These are phyloP conservation scores for Chlorodrepanis virens DNA, from an alignment of 2,113 vertebrate species.

Conservation along the genomic window DNA sequence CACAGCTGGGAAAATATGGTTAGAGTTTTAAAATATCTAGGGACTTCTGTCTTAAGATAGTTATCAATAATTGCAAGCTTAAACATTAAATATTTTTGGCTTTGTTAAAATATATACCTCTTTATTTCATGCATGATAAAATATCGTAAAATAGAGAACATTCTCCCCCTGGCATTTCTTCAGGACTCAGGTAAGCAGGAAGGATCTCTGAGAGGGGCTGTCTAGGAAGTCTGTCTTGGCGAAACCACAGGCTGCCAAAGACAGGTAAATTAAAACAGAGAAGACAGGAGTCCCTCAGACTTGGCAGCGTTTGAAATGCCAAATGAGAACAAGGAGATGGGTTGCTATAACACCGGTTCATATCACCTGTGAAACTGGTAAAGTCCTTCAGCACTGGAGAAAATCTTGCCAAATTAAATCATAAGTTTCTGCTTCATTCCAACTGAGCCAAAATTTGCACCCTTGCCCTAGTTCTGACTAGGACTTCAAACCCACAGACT, in stretches of 20 bases:
- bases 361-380: not conserved
- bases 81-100: not conserved
- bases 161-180: not conserved
- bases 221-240: not conserved
- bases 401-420: not conserved
- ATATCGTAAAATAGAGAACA: not conserved
- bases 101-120: not conserved
- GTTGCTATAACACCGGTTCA: not conserved
- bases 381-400: not conserved
- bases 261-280: not conserved
- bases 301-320: not conserved
- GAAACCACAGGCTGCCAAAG: not conserved
- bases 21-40: slow-evolving; percentile 14
- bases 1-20: slow-evolving; percentile 3
- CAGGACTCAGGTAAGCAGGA: not conserved
- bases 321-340: not conserved
- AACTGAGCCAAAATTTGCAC: not conserved
- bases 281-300: not conserved
- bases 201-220: not conserved
- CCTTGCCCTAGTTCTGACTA: not conserved
- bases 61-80: not conserved
- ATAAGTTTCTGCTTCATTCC: not conserved
- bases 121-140: not conserved
- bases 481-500: not conserved
- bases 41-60: slow-evolving; percentile 15